Evolutionary conservation across 2,888 invertebrate species (phyloP).

Genomic region (Latrodectus hesperus): DNA sequence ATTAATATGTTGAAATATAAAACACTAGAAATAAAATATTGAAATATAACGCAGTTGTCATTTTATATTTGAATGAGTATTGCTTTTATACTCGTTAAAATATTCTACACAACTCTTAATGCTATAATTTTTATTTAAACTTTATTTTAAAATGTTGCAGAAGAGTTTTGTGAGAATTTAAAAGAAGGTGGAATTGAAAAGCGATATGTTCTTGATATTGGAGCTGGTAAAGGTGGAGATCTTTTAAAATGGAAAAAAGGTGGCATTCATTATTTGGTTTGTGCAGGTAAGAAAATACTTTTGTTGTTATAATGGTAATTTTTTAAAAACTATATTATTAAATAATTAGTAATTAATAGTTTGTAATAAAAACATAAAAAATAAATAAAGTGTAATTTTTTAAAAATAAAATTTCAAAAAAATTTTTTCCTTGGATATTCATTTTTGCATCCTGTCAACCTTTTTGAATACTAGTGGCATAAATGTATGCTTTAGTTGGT

Average conservation of each 20-base stretch:
- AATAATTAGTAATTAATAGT: not conserved
- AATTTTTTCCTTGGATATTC: not conserved
- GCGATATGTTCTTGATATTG: conserved; percentile 87
- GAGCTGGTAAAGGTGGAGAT: conserved; percentile 99
- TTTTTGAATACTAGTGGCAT: no score
- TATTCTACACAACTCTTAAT: not conserved
- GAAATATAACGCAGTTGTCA: no score
- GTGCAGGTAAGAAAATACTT: conserved; percentile 79
- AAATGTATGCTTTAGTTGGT: no score
- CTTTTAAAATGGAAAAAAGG: conserved; percentile 95
- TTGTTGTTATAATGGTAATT: not conserved
- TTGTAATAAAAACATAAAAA: not conserved
- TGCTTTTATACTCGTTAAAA: no score
- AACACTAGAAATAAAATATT: no score
- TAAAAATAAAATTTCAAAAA: not conserved
- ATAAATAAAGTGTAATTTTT: not conserved
- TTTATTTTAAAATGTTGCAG: conserved; percentile 75
- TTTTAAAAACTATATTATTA: not conserved
- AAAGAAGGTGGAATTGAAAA: conserved; percentile 77
- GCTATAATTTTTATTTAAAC: conserved; percentile 65
- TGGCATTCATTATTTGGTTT: conserved; percentile 86
- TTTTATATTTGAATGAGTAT: no score
- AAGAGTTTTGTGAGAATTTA: conserved; percentile 81
- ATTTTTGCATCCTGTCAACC: no score
- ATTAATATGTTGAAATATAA: no score